Conservation (phyloP, 2,888 invertebrate species). For the Athrips mouffetella region DNA sequence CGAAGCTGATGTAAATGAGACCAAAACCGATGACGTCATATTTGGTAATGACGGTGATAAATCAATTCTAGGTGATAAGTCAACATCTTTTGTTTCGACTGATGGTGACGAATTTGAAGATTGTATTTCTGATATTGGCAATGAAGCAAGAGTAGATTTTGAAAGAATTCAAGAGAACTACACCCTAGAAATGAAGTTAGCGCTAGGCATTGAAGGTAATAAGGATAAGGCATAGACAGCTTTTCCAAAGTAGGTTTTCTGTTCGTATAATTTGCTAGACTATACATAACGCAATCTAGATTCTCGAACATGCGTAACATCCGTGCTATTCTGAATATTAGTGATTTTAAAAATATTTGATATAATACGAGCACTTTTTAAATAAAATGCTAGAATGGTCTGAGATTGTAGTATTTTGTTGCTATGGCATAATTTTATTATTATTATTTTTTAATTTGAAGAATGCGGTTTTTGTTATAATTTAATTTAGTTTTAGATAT, state of each 20-base stretch:
- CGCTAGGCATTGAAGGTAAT: constrained; percentile 45
- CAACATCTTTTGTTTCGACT: neutral
- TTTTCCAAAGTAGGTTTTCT: no score
- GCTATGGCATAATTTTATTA: neutral
- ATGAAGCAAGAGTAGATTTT: constrained; percentile 27
- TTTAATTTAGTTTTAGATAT: neutral
- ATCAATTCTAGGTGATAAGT: neutral
- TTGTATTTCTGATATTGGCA: constrained; percentile 42
- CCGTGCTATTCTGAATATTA: no score
- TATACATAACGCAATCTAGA: no score
- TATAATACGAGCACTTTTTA: no score
- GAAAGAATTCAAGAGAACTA: constrained; percentile 50
- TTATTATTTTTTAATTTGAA: neutral
- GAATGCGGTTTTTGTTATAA: neutral
- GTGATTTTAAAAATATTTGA: no score
- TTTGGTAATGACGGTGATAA: neutral
- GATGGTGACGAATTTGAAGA: constrained; percentile 55
- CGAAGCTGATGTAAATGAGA: neutral
- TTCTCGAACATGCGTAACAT: no score
- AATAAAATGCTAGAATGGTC: no score
- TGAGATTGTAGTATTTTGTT: no score
- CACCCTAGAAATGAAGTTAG: constrained; percentile 67
- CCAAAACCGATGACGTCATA: neutral
- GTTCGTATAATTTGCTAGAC: no score
- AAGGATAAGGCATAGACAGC: no score